These are phyloP conservation scores for Octomys mimax DNA, from an alignment of 2,797 vertebrate species.

Conservation along the genomic window DNA sequence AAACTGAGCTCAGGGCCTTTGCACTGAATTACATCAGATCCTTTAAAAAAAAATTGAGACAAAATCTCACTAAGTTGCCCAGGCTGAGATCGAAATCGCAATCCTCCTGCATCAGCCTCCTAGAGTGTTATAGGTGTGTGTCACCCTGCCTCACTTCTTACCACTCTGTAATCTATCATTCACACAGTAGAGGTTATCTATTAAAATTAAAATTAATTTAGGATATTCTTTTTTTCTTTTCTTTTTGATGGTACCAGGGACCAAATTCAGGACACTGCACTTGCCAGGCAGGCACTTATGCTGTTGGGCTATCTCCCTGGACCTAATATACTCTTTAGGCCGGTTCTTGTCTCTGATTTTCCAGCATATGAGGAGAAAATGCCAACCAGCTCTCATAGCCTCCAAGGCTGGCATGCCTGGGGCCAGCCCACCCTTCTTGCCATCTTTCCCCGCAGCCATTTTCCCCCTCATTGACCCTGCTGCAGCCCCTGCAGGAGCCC, in stretches of 20 bases:
- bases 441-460: background rate
- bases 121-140: background rate
- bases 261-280: too few species aligned
- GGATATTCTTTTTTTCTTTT: background rate
- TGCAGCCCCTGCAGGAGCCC: background rate
- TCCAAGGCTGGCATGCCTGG: rapidly evolving
- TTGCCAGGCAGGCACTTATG: too few species aligned
- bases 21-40: background rate
- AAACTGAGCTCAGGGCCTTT: background rate
- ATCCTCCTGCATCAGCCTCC: background rate
- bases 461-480: background rate
- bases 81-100: background rate
- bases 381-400: background rate
- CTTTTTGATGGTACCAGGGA: too few species aligned
- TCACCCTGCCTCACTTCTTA: background rate
- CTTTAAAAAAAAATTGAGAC: background rate
- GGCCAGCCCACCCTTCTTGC: background rate
- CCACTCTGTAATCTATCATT: background rate
- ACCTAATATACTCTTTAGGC: background rate
- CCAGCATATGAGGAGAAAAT: background rate
- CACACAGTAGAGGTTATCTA: background rate
- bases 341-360: background rate
- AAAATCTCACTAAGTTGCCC: background rate
- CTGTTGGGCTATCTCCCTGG: too few species aligned
- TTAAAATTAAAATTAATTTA: background rate